Evolutionary conservation across 2,797 vertebrate genomes (phyloP), one percentile per base, ranked within the genome.

Genomic region (Hephaestus fuliginosus): DNA sequence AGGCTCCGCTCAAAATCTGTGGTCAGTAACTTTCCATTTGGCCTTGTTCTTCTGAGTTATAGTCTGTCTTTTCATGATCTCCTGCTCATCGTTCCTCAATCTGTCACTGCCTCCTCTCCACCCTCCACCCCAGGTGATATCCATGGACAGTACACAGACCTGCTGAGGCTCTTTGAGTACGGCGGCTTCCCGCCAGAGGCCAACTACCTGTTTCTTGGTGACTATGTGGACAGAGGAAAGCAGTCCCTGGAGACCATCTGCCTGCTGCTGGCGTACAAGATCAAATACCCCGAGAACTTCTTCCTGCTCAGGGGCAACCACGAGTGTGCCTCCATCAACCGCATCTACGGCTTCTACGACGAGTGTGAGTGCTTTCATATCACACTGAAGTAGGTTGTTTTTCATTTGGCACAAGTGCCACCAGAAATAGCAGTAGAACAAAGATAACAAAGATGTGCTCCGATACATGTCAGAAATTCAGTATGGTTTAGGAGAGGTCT

Each of bases 201-300:
- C 65, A 99, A 99, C 90, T 99, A 99, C 94, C 94, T 99, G 89
- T 99, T 99, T 88, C 91, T 99, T 93, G 98, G 98, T 0, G 98
- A 99, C 93, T 99, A 99, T 0, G 98, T 99, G 90, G 98, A 99
- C 93, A 90, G 97, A 79, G 98, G 98, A 83, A 99, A 99, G 91
- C 98, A 99, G 94, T 98, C 97, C 0, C 92, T 99, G 93, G 98
- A 99, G 93, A 99, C 98, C 78, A 99, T 99, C 95, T 99, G 98
- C 91, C 95, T 99, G 65, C 95, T 99, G 74, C 95, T 99, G 68
- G 98, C 98, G 14, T 99, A 99, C 93, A 99, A 99, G 96, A 99
- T 99, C 94, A 99, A 99, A 84, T 99, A 99, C 94, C 98, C 98
- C 0, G 98, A 99, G 93, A 99, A 99, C 94, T 99, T 99, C 94